Base-by-base conservation (phyloP, 2,888 invertebrate genomes). In the Saturnia pavonia region DNA sequence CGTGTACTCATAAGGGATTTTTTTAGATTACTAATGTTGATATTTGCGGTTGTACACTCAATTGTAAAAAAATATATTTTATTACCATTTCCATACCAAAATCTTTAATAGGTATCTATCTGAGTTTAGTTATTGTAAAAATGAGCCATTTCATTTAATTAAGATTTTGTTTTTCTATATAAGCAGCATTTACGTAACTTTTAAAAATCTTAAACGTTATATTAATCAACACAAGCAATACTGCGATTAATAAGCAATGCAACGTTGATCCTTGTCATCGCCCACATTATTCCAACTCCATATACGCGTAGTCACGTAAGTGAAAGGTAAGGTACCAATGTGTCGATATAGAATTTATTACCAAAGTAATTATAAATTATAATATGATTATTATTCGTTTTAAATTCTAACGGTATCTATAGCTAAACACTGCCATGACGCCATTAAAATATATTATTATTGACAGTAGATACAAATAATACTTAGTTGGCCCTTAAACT, bases 271-370 rank as follows among this genome's bases (percentile, higher is more conserved):
- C 70, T 70, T 27, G 68, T 54, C 54, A 69, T 68, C 68, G 71
- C 72, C 72, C 72, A 70, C 74, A 60, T 60, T 27, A 25, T 27
- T 14, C 57, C 57, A 60, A 69, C 69, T 63, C 68, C 66, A 45
- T 69, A 69, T 67, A 63, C 42, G 67, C 40, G 48, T 19, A 71
- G 73, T 75, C 74, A 74, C 75, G 75, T 73, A 71, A 77, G 75
- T 73, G 75, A 77, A 76, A 76, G 76, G 57, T n/a, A 73, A 51
- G 42, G 60, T 48, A 57, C 42, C 40, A 22, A 43, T 22, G 25
- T 51, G 27, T 60, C 57, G 27, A 27, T 60, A 27, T 22, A 16
- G 69, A 65, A 69, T 66, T 40, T 25, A 69, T 69, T 69, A 54
- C 34, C 45, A 71, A 71, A 69, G 69, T 67, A 67, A 71, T 69